Conservation (phyloP, 2,888 invertebrate species). For the Sepiola atlantica region DNA sequence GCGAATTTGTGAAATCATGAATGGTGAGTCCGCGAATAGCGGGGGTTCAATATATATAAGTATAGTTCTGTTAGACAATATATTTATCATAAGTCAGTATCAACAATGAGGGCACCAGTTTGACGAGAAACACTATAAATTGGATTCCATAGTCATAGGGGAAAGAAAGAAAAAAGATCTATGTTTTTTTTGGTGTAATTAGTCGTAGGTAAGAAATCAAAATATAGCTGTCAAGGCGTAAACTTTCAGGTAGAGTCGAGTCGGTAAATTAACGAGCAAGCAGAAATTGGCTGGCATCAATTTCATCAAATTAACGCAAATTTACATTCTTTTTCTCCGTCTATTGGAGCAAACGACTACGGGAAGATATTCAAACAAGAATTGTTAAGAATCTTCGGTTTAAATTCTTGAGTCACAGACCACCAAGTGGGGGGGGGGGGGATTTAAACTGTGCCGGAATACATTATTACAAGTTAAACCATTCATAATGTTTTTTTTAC, state of each 20-base stretch:
- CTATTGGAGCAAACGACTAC: slow-evolving; percentile 15
- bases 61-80: too few species aligned
- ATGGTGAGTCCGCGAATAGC: too few species aligned
- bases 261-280: not conserved
- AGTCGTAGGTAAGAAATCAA: not conserved
- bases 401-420: not conserved
- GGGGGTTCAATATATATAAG: too few species aligned
- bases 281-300: not conserved
- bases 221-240: not conserved
- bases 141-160: not conserved
- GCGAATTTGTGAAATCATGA: too few species aligned
- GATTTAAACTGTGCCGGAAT: not conserved
- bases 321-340: slow-evolving; percentile 18
- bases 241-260: not conserved
- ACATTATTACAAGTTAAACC: not conserved
- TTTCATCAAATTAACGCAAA: not conserved
- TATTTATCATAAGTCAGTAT: too few species aligned
- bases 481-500: too few species aligned
- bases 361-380: not conserved
- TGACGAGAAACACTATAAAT: not conserved
- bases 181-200: not conserved
- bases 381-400: not conserved
- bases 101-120: too few species aligned
- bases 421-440: not conserved
- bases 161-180: not conserved